phyloP scores from a whole-genome alignment of 2,797 vertebrate genomes.

The Notoglanidium macrostoma region DNA sequence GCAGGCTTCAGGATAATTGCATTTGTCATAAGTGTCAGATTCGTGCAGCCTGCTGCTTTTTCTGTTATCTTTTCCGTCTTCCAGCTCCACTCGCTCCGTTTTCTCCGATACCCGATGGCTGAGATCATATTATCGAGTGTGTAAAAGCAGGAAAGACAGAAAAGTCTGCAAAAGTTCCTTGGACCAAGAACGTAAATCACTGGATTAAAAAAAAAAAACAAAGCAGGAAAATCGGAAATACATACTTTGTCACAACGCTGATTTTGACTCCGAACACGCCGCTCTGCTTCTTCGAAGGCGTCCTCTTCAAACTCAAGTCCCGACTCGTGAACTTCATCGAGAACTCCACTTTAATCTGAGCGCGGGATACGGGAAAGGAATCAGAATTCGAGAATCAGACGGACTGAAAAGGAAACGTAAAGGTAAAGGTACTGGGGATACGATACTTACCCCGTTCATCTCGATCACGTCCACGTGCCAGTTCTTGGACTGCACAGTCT shows the following conservation, averaged over 20 bases:
- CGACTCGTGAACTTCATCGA: conserved; percentile 99
- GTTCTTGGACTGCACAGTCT: conserved; percentile 95
- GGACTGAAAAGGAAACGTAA: neutral
- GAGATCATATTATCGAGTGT: neutral
- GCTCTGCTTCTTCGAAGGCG: conserved; percentile 95
- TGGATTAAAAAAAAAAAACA: neutral
- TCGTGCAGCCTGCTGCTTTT: neutral
- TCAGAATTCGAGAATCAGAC: conserved; percentile 14
- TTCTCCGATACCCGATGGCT: neutral
- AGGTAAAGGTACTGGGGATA: neutral
- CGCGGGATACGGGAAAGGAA: neutral
- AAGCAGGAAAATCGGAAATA: neutral
- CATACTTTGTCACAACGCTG: conserved; percentile 95
- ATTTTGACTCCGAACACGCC: conserved; percentile 98
- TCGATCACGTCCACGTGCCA: conserved; percentile 98
- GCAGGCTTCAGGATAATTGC: neutral
- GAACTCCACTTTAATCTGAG: conserved; percentile 96
- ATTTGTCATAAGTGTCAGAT: neutral
- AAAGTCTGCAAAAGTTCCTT: neutral
- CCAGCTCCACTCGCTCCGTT: neutral
- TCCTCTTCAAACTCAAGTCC: conserved; percentile 96
- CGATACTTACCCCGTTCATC: conserved; percentile 92
- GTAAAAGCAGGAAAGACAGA: neutral
- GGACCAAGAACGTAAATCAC: neutral
- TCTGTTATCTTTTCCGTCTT: neutral